These are phyloP conservation scores for Lycaena phlaeas DNA, from an alignment of 2,888 invertebrate genomes.

Conservation along the genomic window DNA sequence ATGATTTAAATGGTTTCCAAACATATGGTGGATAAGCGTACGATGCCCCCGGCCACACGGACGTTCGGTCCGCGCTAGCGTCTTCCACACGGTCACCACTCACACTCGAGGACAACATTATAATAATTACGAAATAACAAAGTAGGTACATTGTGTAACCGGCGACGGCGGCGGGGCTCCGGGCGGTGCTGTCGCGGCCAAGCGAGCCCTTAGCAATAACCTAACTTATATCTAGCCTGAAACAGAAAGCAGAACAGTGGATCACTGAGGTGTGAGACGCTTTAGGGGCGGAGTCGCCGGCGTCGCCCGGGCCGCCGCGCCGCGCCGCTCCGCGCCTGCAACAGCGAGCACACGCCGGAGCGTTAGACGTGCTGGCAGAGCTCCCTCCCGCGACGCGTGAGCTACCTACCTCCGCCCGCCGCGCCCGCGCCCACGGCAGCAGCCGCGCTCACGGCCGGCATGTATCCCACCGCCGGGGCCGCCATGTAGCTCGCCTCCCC, in stretches of 20 bases:
- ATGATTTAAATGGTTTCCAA: too few relatives aligned
- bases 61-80: too few relatives aligned
- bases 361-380: conserved; percentile 31
- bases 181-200: conserved; percentile 26
- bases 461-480: conserved; percentile 32
- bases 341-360: conserved; percentile 52
- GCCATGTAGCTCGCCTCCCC: conserved; percentile 19
- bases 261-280: conserved; percentile 41
- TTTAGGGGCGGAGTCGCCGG: background rate
- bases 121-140: conserved; percentile 31
- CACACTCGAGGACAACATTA: conserved; percentile 6
- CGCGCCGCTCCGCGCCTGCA: conserved; percentile 44
- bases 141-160: conserved; percentile 45
- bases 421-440: conserved; percentile 29
- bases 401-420: conserved; percentile 7
- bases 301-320: conserved; percentile 36
- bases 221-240: conserved; percentile 69
- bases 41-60: too few relatives aligned
- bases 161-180: conserved; percentile 24
- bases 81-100: background rate
- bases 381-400: conserved; percentile 28
- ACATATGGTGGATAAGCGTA: too few relatives aligned
- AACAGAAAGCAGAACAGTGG: conserved; percentile 68
- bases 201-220: conserved; percentile 31
- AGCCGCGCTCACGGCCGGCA: conserved; percentile 26